phyloP scores from a whole-genome alignment of 1,140 invertebrate species.

The Leucophenga varia region DNA sequence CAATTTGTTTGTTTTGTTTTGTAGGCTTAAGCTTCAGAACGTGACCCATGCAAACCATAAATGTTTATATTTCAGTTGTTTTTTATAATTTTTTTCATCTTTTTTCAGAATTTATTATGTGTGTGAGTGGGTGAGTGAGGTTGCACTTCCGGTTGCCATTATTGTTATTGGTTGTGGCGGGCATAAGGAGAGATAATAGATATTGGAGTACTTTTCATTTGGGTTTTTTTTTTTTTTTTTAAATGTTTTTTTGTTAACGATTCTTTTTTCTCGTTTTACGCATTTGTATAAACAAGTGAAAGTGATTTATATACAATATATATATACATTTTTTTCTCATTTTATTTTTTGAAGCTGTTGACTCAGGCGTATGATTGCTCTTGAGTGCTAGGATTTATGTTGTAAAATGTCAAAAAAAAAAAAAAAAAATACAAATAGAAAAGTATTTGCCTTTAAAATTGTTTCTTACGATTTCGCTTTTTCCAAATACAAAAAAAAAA shows the following conservation, averaged over 20 bases:
- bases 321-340: no score
- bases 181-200: constrained; percentile 20
- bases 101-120: constrained; percentile 42
- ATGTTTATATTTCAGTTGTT: constrained; percentile 49
- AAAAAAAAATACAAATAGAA: no score
- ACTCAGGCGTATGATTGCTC: constrained; percentile 53
- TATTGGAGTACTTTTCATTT: constrained; percentile 44
- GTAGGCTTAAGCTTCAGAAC: constrained; percentile 41
- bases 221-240: constrained; percentile 5
- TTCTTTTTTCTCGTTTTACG: constrained; percentile 19
- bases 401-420: no score
- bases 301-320: constrained; percentile 49
- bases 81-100: constrained; percentile 51
- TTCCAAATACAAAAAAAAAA: no score
- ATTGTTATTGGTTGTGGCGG: constrained; percentile 9
- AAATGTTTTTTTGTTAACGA: constrained; percentile 10
- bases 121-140: constrained; percentile 11
- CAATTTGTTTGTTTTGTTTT: constrained; percentile 5
- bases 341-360: constrained; percentile 32
- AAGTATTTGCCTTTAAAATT: no score
- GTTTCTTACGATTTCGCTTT: no score
- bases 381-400: constrained; percentile 13
- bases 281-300: constrained; percentile 54
- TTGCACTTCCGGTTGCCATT: neutral
- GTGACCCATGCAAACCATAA: constrained; percentile 36